Base-by-base conservation (phyloP, 1,140 invertebrate genomes). In the Euborellia annulipes region DNA sequence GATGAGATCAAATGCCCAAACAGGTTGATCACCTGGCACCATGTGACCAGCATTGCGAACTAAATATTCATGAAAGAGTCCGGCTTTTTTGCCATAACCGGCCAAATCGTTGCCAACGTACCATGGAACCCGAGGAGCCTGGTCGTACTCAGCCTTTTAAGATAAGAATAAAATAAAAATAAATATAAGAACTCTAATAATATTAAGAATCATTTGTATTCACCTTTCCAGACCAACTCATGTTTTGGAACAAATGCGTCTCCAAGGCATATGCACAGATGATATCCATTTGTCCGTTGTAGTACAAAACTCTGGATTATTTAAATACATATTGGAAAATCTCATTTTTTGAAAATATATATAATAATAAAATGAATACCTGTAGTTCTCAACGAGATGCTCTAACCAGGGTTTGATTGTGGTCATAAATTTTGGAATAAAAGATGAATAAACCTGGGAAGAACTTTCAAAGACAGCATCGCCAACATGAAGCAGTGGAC, bases 281-380 rank as follows among this genome's bases (percentile, higher is more conserved):
- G n/a, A 91, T 78, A 57, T 91, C 86, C 27, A 89, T 56, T 55
- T 89, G 84, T 0, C 85, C 85, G 55, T 76, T 86, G 57, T 88
- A 91, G 43, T 82, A 69, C 3, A 82, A 63, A 4, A 81, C 71
- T 59, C 71, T 85, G 11, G 23, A 27, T n/a, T n/a, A n/a, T n/a
- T n/a, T n/a, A n/a, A n/a, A n/a, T n/a, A n/a, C n/a, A n/a, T n/a
- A n/a, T n/a, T n/a, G n/a, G n/a, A n/a, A n/a, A n/a, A n/a, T n/a
- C n/a, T n/a, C n/a, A n/a, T n/a, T n/a, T n/a, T n/a, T n/a, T n/a
- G n/a, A n/a, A n/a, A n/a, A n/a, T n/a, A n/a, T n/a, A n/a, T n/a
- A n/a, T n/a, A n/a, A n/a, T n/a, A n/a, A n/a, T n/a, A n/a, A n/a
- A n/a, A n/a, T n/a, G n/a, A n/a, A n/a, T 27, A 27, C 23, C 23